These are phyloP conservation scores for Nannoperca australis DNA, from an alignment of 2,797 vertebrate species.

Conservation along the genomic window DNA sequence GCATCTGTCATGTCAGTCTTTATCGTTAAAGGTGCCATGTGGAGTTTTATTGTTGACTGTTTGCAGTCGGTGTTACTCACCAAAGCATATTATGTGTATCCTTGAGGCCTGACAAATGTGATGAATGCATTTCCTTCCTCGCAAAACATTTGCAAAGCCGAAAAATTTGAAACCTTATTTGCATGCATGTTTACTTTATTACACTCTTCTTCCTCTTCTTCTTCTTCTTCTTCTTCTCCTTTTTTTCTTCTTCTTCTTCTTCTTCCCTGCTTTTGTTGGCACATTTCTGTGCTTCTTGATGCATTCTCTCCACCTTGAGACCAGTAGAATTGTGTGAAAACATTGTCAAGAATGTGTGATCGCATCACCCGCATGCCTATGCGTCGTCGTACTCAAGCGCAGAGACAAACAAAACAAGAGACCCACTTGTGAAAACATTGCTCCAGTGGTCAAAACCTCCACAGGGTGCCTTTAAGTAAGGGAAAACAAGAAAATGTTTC, in stretches of 20 bases:
- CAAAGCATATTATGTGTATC: neutral
- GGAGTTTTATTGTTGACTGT: neutral
- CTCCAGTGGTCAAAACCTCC: neutral
- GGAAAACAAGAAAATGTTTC: neutral
- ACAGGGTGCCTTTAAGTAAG: neutral
- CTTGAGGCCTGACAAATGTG: neutral
- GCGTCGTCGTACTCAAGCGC: rapidly evolving
- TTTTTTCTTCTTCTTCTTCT: too few species aligned
- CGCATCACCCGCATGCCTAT: neutral
- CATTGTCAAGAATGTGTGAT: neutral
- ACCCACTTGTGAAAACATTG: neutral
- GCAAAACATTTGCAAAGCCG: neutral
- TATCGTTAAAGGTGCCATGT: neutral
- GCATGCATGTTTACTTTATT: neutral
- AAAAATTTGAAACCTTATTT: neutral
- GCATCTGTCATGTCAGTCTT: neutral
- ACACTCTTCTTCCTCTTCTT: too few species aligned
- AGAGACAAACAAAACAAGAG: neutral
- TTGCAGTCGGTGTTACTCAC: neutral
- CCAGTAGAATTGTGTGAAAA: neutral
- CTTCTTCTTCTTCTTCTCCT: too few species aligned
- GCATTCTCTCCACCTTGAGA: neutral
- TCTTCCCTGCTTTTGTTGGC: neutral
- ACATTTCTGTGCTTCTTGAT: neutral
- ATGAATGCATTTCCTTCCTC: neutral